Evolutionary conservation across 2,113 vertebrate genomes (phyloP).

Genomic region (Willisornis vidua): DNA sequence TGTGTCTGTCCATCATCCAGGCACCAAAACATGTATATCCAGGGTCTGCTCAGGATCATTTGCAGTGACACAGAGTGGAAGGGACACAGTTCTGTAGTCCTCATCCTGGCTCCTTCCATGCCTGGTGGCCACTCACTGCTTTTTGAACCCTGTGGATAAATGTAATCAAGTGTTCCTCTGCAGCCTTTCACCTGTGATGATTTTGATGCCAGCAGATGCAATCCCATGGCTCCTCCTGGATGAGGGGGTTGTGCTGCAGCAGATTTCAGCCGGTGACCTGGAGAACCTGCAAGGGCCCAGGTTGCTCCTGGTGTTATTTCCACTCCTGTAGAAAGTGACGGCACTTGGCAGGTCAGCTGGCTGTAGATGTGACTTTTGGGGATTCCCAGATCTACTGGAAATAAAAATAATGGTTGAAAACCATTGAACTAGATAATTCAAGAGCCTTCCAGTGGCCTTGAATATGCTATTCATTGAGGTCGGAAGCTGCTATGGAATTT

Average conservation of each 20-base stretch:
- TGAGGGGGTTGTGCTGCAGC: neutral
- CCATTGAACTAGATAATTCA: neutral
- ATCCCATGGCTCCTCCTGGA: neutral
- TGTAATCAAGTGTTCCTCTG: neutral
- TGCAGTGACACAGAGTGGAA: rapidly evolving
- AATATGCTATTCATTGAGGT: slow-evolving; percentile 55
- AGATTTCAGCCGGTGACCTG: neutral
- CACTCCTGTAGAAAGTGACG: neutral
- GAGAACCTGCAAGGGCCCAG: neutral
- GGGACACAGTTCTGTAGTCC: neutral
- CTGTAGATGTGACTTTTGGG: neutral
- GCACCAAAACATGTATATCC: neutral
- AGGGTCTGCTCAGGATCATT: neutral
- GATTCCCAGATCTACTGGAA: slow-evolving; percentile 7
- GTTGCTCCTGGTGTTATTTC: neutral
- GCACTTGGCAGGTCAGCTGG: neutral
- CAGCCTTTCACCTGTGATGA: neutral
- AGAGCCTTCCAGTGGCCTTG: slow-evolving; percentile 40
- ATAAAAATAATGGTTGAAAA: neutral
- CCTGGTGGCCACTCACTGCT: neutral
- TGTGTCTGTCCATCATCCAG: neutral
- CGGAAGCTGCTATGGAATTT: slow-evolving; percentile 37
- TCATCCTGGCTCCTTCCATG: neutral
- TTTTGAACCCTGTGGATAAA: neutral
- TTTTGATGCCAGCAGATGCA: neutral